These are phyloP conservation scores for Gadus macrocephalus DNA, from an alignment of 2,113 vertebrate species.

Conservation along the genomic window DNA sequence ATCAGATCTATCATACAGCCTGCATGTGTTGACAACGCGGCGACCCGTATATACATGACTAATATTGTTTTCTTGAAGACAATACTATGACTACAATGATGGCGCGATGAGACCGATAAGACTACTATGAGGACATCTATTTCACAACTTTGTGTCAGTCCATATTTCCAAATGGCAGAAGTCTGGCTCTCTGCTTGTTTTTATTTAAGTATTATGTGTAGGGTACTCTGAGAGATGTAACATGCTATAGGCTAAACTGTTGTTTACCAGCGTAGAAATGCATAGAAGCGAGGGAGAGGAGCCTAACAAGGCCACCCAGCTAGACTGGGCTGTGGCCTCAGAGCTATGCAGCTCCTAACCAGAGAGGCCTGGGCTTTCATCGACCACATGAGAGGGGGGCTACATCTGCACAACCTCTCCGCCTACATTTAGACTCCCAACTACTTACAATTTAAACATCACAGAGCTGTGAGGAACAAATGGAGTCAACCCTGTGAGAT, in stretches of 20 bases:
- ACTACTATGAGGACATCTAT: too few relatives aligned
- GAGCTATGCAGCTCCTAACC: conserved; percentile 41
- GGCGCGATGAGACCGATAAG: too few relatives aligned
- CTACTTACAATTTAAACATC: conserved; percentile 46
- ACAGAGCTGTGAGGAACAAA: conserved; percentile 68
- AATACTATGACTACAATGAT: too few relatives aligned
- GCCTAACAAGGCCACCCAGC: conserved; percentile 57
- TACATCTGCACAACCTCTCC: conserved; percentile 70
- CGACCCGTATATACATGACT: too few relatives aligned
- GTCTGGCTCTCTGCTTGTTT: too few relatives aligned
- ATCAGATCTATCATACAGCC: too few relatives aligned
- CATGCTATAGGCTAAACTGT: conserved; percentile 10
- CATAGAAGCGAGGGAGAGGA: conserved; percentile 8
- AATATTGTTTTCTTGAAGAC: too few relatives aligned
- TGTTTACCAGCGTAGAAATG: conserved; percentile 42
- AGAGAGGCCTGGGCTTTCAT: conserved; percentile 69
- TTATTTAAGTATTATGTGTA: too few relatives aligned
- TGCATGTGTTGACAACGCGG: too few relatives aligned
- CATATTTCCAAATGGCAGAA: neutral
- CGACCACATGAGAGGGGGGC: conserved; percentile 59
- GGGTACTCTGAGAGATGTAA: too few relatives aligned
- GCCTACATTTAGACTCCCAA: conserved; percentile 53
- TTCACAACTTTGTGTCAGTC: conserved; percentile 2
- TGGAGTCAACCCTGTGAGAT: conserved; percentile 63
- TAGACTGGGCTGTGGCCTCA: conserved; percentile 38